Evolutionary conservation across 2,888 invertebrate genomes (phyloP).

Genomic region (Pterostichus niger): DNA sequence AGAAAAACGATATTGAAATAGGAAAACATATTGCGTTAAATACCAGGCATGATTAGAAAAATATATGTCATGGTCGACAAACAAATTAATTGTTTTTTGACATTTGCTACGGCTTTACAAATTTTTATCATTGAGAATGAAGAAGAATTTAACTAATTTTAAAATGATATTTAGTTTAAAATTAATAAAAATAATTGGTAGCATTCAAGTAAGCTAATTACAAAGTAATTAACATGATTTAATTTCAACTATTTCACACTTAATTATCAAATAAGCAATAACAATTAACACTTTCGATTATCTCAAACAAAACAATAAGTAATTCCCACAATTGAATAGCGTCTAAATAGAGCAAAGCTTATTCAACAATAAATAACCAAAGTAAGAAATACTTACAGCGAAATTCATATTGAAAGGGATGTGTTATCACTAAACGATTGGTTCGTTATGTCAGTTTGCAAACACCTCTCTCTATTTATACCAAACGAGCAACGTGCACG

Average conservation of each 20-base stretch:
- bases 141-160: neutral
- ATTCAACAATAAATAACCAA: neutral
- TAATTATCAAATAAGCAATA: slow-evolving; percentile 1
- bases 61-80: slow-evolving; percentile 21
- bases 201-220: neutral
- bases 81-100: slow-evolving; percentile 17
- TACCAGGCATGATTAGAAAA: slow-evolving; percentile 9
- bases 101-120: slow-evolving; percentile 3
- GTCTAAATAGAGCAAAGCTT: neutral
- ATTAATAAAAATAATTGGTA: neutral
- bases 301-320: neutral
- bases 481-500: slow-evolving; percentile 40
- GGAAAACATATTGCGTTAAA: slow-evolving; percentile 24
- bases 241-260: slow-evolving; percentile 23
- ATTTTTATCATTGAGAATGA: slow-evolving; percentile 3
- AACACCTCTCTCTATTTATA: slow-evolving; percentile 60
- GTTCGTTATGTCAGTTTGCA: slow-evolving; percentile 50
- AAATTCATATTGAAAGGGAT: slow-evolving; percentile 57
- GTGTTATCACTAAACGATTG: slow-evolving; percentile 57
- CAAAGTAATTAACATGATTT: neutral
- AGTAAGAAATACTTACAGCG: slow-evolving; percentile 56
- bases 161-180: too few relatives aligned
- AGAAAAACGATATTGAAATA: slow-evolving; percentile 32
- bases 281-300: slow-evolving; percentile 24
- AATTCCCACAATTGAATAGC: neutral